A percentile compares a stretch with the other conserved stretches of the same genome.
phyloP scores from a whole-genome alignment of 2,888 invertebrate genomes.

The Drosophila percnosoma region DNA sequence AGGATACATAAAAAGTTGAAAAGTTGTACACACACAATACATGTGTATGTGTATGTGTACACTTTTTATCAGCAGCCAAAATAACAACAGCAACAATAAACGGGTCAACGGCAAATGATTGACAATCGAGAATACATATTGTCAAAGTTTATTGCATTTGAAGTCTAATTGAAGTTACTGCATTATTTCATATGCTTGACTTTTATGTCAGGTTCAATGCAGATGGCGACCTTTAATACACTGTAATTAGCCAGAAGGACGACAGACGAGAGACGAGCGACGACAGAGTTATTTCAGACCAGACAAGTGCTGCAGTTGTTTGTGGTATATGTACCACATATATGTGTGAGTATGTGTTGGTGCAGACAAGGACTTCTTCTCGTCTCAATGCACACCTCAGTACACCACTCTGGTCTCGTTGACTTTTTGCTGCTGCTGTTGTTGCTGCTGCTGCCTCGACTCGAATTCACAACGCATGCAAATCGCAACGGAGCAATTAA shows the following conservation, averaged over 20 bases:
- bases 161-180: slow-evolving; percentile 14
- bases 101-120: slow-evolving; percentile 37
- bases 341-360: background rate
- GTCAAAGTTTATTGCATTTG: slow-evolving; percentile 68
- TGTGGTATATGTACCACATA: slow-evolving; percentile 30
- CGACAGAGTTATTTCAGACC: slow-evolving; percentile 27
- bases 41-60: background rate
- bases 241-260: slow-evolving; percentile 37
- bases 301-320: slow-evolving; percentile 56
- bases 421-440: slow-evolving; percentile 1
- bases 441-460: slow-evolving; percentile 1
- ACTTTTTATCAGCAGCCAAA: slow-evolving; percentile 60
- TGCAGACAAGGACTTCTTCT: slow-evolving; percentile 17
- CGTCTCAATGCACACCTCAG: slow-evolving; percentile 20
- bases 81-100: slow-evolving; percentile 1
- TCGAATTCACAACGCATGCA: slow-evolving; percentile 42
- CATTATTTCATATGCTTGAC: slow-evolving; percentile 12
- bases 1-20: slow-evolving; percentile 5
- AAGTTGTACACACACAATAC: background rate
- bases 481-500: slow-evolving; percentile 75
- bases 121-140: slow-evolving; percentile 57
- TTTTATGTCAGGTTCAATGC: slow-evolving; percentile 30
- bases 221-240: slow-evolving; percentile 30
- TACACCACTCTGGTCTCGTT: slow-evolving; percentile 9
- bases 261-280: slow-evolving; percentile 2